Percentiles rank a stretch among this genome's conserved stretches.
Evolutionary conservation across 2,888 invertebrate species (phyloP).

Genomic region (Eupsilia transversa): DNA sequence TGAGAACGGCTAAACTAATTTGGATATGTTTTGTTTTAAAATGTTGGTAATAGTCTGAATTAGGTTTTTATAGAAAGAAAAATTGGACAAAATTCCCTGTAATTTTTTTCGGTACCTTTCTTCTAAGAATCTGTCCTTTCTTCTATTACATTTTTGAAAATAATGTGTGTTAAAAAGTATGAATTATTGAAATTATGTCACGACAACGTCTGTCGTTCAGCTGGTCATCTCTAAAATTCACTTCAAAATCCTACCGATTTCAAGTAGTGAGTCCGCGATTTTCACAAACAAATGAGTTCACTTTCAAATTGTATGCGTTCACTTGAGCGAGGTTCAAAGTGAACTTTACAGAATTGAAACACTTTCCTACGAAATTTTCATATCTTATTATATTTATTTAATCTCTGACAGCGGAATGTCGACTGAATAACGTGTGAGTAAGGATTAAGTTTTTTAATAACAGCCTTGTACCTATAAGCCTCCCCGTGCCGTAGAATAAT

Average conservation of each 20-base stretch:
- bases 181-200: too few species aligned
- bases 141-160: too few species aligned
- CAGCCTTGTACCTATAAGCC: slow-evolving; percentile 2
- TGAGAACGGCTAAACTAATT: too few species aligned
- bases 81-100: too few species aligned
- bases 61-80: too few species aligned
- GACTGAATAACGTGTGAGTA: slow-evolving; percentile 3
- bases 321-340: not conserved
- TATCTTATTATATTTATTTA: not conserved
- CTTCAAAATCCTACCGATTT: not conserved
- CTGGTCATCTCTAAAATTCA: not conserved
- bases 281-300: not conserved
- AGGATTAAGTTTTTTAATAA: slow-evolving; percentile 34
- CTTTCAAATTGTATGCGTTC: not conserved
- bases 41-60: too few species aligned
- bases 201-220: too few species aligned
- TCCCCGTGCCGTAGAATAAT: not conserved
- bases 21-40: too few species aligned
- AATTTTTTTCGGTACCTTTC: too few species aligned
- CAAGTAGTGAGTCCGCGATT: not conserved
- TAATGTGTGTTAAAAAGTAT: too few species aligned
- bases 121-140: too few species aligned
- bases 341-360: not conserved
- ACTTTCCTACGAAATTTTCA: not conserved
- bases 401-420: not conserved